Percentiles rank a stretch among this genome's conserved stretches.
These are phyloP conservation scores for Protobothrops flavoviridis DNA, from an alignment of 2,113 vertebrate species.

Conservation along the genomic window DNA sequence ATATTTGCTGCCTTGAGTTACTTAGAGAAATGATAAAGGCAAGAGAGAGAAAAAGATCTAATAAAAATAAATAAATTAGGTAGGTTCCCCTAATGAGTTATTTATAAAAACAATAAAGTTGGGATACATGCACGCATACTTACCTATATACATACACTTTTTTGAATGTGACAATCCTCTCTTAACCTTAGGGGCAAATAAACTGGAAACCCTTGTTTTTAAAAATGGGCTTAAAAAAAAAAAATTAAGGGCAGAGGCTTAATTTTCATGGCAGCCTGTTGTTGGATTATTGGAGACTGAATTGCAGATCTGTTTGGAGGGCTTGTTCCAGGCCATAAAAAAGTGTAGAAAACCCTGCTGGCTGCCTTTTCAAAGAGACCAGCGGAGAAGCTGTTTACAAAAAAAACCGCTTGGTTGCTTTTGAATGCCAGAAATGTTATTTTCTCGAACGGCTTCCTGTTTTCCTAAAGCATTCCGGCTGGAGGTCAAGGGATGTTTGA, in stretches of 20 bases:
- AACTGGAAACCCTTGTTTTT: constrained; percentile 23
- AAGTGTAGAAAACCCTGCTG: neutral
- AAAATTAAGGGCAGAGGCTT: neutral
- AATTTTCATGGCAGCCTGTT: neutral
- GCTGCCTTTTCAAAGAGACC: neutral
- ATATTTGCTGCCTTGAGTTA: no score
- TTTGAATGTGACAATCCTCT: neutral
- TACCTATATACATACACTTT: neutral
- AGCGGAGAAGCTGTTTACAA: neutral
- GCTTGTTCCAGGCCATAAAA: neutral
- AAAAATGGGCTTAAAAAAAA: neutral
- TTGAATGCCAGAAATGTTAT: neutral
- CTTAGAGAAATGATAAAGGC: no score
- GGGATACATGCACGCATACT: no score
- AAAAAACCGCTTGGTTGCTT: neutral
- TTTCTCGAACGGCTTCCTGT: neutral
- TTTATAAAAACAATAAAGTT: no score
- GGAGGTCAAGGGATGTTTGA: neutral
- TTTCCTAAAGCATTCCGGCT: neutral
- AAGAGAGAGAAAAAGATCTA: no score
- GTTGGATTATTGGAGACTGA: no score
- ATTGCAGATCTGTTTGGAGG: no score
- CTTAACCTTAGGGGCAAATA: no score
- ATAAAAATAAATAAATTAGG: no score
- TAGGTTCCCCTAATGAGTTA: no score